These are phyloP conservation scores for Quadriops clusia DNA, from an alignment of 2,888 invertebrate species.

Conservation along the genomic window DNA sequence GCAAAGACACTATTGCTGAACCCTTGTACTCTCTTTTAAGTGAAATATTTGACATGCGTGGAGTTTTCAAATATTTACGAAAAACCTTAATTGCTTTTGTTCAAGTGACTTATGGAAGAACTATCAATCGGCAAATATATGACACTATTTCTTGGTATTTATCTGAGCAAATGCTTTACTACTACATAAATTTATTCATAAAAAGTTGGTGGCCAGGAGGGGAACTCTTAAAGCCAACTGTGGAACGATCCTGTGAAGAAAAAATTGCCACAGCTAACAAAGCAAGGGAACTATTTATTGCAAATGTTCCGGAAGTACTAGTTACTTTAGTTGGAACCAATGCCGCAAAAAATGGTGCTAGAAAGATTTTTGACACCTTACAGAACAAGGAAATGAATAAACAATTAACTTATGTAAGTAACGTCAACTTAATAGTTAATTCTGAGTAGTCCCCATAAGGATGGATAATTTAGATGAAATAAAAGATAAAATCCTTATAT, in stretches of 20 bases:
- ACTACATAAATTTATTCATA: constrained; percentile 68
- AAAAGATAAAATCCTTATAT: too few relatives aligned
- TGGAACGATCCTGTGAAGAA: constrained; percentile 46
- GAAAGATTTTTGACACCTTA: constrained; percentile 75
- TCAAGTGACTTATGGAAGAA: constrained; percentile 76
- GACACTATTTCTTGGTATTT: constrained; percentile 79
- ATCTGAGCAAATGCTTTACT: constrained; percentile 83
- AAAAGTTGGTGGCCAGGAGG: constrained; percentile 89
- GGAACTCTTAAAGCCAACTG: constrained; percentile 47
- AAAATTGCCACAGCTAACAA: constrained; percentile 57
- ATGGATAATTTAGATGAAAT: too few relatives aligned
- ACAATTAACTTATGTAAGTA: constrained; percentile 79
- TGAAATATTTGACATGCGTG: constrained; percentile 83
- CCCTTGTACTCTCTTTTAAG: constrained; percentile 78
- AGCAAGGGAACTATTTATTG: constrained; percentile 56
- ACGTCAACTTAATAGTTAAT: constrained; percentile 7
- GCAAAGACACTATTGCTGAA: constrained; percentile 79
- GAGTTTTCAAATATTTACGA: constrained; percentile 77
- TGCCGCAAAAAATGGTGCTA: constrained; percentile 71
- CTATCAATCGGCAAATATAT: constrained; percentile 82
- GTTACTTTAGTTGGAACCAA: constrained; percentile 76
- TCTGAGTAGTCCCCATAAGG: too few relatives aligned
- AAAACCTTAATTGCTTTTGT: constrained; percentile 84
- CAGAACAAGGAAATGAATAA: constrained; percentile 81
- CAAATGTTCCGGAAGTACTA: constrained; percentile 66